Evolutionary conservation across 2,797 vertebrate species (phyloP), one percentile per base, ranked within the genome.

Genomic region (Microctenopoma stevenorrisi): DNA sequence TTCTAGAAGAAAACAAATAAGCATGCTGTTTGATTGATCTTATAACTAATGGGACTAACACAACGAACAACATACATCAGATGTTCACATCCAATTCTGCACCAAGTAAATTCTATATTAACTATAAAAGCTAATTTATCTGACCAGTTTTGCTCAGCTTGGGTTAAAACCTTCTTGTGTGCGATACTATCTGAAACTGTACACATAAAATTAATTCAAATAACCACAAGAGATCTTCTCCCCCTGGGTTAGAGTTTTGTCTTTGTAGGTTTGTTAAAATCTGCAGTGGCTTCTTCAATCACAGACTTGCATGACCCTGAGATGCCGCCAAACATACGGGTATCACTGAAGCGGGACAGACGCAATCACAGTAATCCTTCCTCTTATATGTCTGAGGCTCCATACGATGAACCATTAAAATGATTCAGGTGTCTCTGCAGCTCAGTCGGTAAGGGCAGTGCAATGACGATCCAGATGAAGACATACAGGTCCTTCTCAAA

Each of bases 401-500:
- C 62, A 65, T 67, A 71, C 57, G 54, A 84, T 57, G 64, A 82
- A 69, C 75, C 79, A 82, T 91, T 88, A 88, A 80, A 84, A 82
- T 88, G 81, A 83, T 89, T 87, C 83, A 86, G 82, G 81, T 64
- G 64, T 85, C 76, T 79, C 66, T 62, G 74, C 61, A 35, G 75
- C 69, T 68, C 7, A 22, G 62, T 8, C 14, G 83, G 79, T 86
- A 73, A 79, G 43, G 75, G 80, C 75, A 11, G 74, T 86, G 78
- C 82, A 85, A 74, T 73, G 75, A 61, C 55, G 44, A 74, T 80
- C 78, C 51, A 79, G 82, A 83, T 78, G 77, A 86, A 82, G 70
- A 79, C 33, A 66, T 82, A 18, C 18, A 18, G 18, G 18, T 18
- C 18, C 18, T 18, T 18, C 18, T 18, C 18, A 18, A 18, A 18